Conservation (phyloP, 2,888 invertebrate species). For the Halictus quadricinctus region DNA sequence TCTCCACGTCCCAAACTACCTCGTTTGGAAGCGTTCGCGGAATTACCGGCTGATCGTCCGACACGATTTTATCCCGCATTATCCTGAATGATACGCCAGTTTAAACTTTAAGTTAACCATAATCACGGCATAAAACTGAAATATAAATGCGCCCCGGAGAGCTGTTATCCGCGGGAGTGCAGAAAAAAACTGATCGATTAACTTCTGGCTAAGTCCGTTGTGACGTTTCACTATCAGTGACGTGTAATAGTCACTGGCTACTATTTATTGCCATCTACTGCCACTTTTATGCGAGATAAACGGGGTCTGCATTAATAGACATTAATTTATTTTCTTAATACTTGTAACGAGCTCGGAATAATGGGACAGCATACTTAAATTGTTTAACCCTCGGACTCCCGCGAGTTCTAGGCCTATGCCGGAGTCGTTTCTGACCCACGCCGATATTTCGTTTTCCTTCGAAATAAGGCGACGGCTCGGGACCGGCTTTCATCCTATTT, state of each 20-base stretch:
- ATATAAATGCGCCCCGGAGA: constrained; percentile 71
- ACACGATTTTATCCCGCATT: constrained; percentile 73
- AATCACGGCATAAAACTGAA: constrained; percentile 75
- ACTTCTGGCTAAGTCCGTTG: neutral
- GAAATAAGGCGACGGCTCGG: too few species aligned
- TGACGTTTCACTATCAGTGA: neutral
- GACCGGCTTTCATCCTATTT: too few species aligned
- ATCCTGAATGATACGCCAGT: constrained; percentile 75
- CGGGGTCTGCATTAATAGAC: too few species aligned
- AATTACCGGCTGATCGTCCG: constrained; percentile 68
- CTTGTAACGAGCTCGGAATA: too few species aligned
- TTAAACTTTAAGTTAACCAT: constrained; percentile 76
- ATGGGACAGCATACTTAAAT: too few species aligned
- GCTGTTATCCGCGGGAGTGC: constrained; percentile 24
- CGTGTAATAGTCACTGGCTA: neutral
- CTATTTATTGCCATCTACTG: too few species aligned
- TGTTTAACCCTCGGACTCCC: too few species aligned
- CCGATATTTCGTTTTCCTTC: too few species aligned
- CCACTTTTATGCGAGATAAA: too few species aligned
- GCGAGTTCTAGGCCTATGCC: too few species aligned
- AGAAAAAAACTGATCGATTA: constrained; percentile 42
- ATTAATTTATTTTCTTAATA: too few species aligned
- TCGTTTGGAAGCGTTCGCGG: constrained; percentile 56
- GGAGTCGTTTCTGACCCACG: too few species aligned
- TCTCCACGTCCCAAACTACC: constrained; percentile 30